Evolutionary conservation across 37 sponge, comb jelly and placozoan genomes (phyloP), one percentile per base, ranked within the genome.

Genomic region (Sycon ciliatum): DNA sequence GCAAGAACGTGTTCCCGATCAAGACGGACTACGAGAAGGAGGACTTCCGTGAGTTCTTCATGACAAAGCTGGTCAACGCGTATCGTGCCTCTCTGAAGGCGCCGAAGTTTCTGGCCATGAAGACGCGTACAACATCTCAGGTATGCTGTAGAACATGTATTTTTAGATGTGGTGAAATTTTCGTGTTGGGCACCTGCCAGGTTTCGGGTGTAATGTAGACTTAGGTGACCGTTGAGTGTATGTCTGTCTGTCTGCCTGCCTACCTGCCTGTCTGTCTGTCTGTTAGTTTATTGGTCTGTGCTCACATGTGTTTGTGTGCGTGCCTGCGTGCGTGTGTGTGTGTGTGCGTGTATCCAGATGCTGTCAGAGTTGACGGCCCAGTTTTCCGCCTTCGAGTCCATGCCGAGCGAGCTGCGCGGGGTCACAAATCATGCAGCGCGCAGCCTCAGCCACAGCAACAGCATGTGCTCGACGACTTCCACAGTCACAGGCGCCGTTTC

Each of bases 41-140:
- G 38, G 37, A 61, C 20, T 78, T 89, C 38, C 77, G 81, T 61
- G 65, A 81, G n/a, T 77, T 89, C 57, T 33, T 94, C 23, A 78
- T 86, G 37, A 75, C 87, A 22, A 94, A 94, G 78, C 39, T 88
- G 22, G 78, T 94, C 68, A 94, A 94, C 46, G 89, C 86, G 28
- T 86, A 87, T 70, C 76, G 87, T 20, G 87, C 96, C 5, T 73
- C 81, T 69, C 85, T 84, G 39, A 83, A 85, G 36, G 87, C 91
- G 6, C 88, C 96, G 24, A 84, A 87, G 31, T 95, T 95, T 66
- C 52, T 83, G 55, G 78, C 75, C 28, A 83, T 92, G 74, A 86
- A 85, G 23, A 87, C 83, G 54, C 73, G 80, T 76, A 49, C n/a
- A 27, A 29, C 4, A 52, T 28, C 11, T 54, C 38, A 22, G 68